Base-by-base conservation (phyloP, 2,888 invertebrate genomes). In the Troides helena region DNA sequence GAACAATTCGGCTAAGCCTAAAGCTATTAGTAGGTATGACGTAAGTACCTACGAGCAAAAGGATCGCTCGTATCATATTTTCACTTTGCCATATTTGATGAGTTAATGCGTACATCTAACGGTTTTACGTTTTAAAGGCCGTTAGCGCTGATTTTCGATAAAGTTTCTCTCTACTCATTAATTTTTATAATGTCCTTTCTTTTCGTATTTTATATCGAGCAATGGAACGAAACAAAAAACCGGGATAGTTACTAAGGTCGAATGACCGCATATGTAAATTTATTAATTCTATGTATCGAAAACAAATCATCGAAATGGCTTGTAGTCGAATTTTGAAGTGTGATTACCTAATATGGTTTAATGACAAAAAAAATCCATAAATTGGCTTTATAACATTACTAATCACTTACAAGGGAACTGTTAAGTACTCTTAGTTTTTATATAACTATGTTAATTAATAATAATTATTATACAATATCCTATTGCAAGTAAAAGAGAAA, bases 51-150 rank as follows among this genome's bases (percentile, higher is more conserved):
- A 39, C 2, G 39, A 1, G 39, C 10, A 39, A 39, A 39, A 39
- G 39, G 39, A 39, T 39, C 70, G 58, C 10, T 1, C 39, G 39
- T 39, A 39, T 50, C 50, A 17, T 50, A 50, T 50, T 50, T 50
- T 69, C 65, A 56, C 53, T 46, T 66, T 56, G 39, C 58, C 65
- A 65, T 69, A 66, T 65, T 68, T 62, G 50, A 50, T 5, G 5
- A 50, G 50, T 50, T 50, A 17, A 46, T 17, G 50, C 14, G 50
- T 14, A 50, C 17, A 14, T 50, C 17, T 50, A 50, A 50, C 50
- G 50, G 18, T 17, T 50, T 46, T 46, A 14, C 10, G 46, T 46
- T 50, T 17, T 17, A 50, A 50, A 12, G 50, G 50, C 18, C 50
- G 50, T 14, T 50, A 17, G 50, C 17, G 50, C 14, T 50, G 18